Evolutionary conservation across 2,797 vertebrate species (phyloP), one percentile per base, ranked within the genome.

Genomic region (Notolabrus celidotus): DNA sequence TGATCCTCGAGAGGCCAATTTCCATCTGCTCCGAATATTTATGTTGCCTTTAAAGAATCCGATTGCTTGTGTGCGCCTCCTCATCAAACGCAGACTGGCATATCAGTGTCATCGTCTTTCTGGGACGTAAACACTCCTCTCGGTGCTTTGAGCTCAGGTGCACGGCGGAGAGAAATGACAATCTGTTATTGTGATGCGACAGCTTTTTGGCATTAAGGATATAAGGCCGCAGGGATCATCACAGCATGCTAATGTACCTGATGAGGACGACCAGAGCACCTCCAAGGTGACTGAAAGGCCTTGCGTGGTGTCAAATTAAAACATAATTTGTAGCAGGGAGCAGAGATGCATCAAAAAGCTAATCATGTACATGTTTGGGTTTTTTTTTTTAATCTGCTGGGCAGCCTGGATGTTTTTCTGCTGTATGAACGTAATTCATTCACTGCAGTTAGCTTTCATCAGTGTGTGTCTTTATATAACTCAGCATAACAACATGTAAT

Each of bases 1-100:
- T 72, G 87, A 84, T 84, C 66, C 86, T 85, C 76, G 71, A 66
- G 69, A 88, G 89, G 57, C 77, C 66, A 59, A 80, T 86, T 86
- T 86, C 72, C 79, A 85, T 86, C 83, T 66, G 67, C 74, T 80
- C 56, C 9, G 57, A 91, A 86, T 89, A 86, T 88, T 85, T 83
- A 85, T 80, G 80, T 58, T 65, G 77, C 83, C 73, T 76, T 74
- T 82, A 86, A 84, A 27, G 52, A 86, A 80, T 68, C 41, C 10
- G 14, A 69, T 73, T 57, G 63, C 67, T 70, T 50, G 51, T 50
- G 51, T 39, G 45, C 16, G 19, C 31, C 65, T 47, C 71, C 66
- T 81, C 58, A 68, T 82, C 69, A 74, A 74, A 74, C 65, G 67
- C 41, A 51, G 39, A 38, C 68, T 77, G 57, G 58, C 62, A 51